Base-by-base conservation (phyloP, 2,888 invertebrate genomes). In the Mechanitis messenoides region DNA sequence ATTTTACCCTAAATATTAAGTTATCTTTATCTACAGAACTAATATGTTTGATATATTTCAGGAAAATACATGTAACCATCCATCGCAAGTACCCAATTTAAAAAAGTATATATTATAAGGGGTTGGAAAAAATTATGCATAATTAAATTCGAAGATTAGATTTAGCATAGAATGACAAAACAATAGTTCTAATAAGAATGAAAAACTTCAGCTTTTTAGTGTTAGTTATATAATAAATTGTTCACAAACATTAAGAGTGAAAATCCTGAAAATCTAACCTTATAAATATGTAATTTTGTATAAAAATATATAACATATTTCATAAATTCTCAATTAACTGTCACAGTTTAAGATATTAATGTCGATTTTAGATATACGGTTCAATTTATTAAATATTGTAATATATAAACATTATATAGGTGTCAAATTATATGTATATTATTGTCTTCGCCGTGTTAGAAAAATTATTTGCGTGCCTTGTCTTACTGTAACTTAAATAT, bases 41-140 rank as follows among this genome's bases (percentile, higher is more conserved):
- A 20, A 20, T 20, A 20, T 20, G 20, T 20, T 20, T n/a, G 60
- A 12, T 11, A 47, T 59, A 67, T 86, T 86, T 69, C 87, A 87
- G 87, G 85, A 87, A 87, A 86, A 80, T 87, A 87, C 71, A 81
- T 86, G 85, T 87, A 85, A 85, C 70, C 73, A 73, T 70, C 73
- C 75, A 69, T 72, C 77, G 71, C 79, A 77, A 76, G 75, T 76
- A 69, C 75, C 77, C 76, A 72, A 75, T 77, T 73, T 73, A 74
- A 72, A 68, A 68, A 74, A 73, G 70, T 71, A 73, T 75, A 77
- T 73, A 71, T 68, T 69, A 65, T 50, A 50, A 50, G 9, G 31
- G 50, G 28, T 50, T 31, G 50, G 63, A 61, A 64, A 69, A 62
- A 42, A 7, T 9, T 42, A 42, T 42, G 42, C 66, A 63, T 61